Percentiles rank a stretch among this genome's conserved stretches.
These are phyloP conservation scores for Cromileptes altivelis DNA, from an alignment of 2,113 vertebrate genomes.

Conservation along the genomic window DNA sequence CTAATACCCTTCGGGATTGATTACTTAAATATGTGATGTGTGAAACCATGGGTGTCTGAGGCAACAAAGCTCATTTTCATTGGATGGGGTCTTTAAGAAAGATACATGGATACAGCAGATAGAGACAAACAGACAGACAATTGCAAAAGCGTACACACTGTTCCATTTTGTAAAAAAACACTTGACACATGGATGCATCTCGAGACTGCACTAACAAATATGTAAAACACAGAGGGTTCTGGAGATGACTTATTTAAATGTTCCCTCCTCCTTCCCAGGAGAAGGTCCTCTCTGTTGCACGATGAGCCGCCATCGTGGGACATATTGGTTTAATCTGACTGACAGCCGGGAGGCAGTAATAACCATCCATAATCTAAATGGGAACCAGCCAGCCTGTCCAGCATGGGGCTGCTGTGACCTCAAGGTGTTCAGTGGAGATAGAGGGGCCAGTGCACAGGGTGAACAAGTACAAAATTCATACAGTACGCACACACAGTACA, in stretches of 20 bases:
- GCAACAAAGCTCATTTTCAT: too few species aligned
- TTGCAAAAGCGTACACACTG: not conserved
- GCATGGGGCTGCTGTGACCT: slow-evolving; percentile 70
- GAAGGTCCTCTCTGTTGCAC: slow-evolving; percentile 60
- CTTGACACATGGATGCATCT: slow-evolving; percentile 11
- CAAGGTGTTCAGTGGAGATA: slow-evolving; percentile 82
- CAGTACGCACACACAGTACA: not conserved
- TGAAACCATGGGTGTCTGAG: too few species aligned
- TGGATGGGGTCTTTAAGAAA: too few species aligned
- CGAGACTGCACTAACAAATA: slow-evolving; percentile 44
- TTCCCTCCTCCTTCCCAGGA: slow-evolving; percentile 58
- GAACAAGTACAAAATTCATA: slow-evolving; percentile 31
- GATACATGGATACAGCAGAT: not conserved
- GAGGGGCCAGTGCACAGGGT: slow-evolving; percentile 37
- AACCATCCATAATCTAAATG: slow-evolving; percentile 83
- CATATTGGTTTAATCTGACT: slow-evolving; percentile 82
- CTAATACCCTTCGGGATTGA: too few species aligned
- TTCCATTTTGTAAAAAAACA: slow-evolving; percentile 35
- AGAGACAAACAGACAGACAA: slow-evolving; percentile 1
- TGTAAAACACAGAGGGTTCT: slow-evolving; percentile 51
- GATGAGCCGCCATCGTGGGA: slow-evolving; percentile 73
- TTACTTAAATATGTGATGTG: too few species aligned
- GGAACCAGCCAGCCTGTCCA: slow-evolving; percentile 66
- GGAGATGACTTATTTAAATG: slow-evolving; percentile 73
- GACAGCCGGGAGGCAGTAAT: slow-evolving; percentile 81